Conservation (phyloP, 2,113 vertebrate species). For the Chlorocebus sabaeus region DNA sequence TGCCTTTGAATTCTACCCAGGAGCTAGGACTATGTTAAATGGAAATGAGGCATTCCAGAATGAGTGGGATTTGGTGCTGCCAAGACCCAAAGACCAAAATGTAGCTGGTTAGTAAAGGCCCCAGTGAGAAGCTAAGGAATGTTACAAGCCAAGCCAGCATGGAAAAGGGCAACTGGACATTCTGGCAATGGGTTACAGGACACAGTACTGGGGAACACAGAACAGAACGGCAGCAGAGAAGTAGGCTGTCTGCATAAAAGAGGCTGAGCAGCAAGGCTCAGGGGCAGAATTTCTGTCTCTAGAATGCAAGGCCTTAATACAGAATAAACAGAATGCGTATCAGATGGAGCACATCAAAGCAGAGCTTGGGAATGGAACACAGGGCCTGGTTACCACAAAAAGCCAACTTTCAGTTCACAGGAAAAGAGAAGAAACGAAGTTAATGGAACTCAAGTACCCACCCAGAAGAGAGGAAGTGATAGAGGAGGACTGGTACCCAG, state of each 20-base stretch:
- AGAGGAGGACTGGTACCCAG: neutral
- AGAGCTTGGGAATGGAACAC: neutral
- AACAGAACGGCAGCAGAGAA: neutral
- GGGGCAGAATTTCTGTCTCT: neutral
- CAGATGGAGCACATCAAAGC: neutral
- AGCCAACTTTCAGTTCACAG: neutral
- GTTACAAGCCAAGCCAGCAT: neutral
- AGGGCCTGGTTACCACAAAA: neutral
- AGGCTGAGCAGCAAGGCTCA: neutral
- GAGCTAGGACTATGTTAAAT: neutral
- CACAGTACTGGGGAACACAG: rapidly evolving
- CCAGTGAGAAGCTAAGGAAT: neutral
- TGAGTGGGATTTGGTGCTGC: neutral
- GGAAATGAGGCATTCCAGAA: neutral
- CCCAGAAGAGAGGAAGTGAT: neutral
- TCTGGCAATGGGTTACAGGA: neutral
- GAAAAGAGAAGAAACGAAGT: neutral
- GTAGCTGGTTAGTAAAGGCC: neutral
- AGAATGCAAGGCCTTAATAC: neutral
- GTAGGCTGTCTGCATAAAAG: neutral
- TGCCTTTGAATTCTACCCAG: neutral
- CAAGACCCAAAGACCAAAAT: neutral
- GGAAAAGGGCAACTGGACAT: neutral
- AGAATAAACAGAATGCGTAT: neutral
- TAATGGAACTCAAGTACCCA: neutral